Base-by-base conservation (phyloP, 2,113 vertebrate genomes). In the Podiceps cristatus region DNA sequence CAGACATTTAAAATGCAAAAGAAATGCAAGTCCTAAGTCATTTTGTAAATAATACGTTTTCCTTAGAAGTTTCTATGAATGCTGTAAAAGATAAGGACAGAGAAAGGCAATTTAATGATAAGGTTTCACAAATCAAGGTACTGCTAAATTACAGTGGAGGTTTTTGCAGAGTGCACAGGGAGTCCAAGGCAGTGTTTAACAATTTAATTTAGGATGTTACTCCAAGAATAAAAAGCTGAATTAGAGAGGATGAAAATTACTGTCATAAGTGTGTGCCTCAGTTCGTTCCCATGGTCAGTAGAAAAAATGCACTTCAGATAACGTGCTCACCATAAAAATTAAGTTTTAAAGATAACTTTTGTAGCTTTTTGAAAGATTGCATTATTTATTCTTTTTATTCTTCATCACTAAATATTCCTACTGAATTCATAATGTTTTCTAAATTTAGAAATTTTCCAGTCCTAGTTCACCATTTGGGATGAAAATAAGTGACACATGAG, bases 91-190 rank as follows among this genome's bases (percentile, higher is more conserved):
- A 59, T 91, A 89, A 93, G 64, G n/a, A 68, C 19, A 68, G 80
- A 68, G 68, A 77, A 88, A 87, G 52, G 20, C 69, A 85, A 73
- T 88, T 64, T 93, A 91, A 90, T 94, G 49, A 75, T 72, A 93
- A 69, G 62, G 49, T 93, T 90, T 95, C 44, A 85, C 11, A 73
- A 73, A 64, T 86, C 27, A 52, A 68, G 40, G 10, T 78, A 50
- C 74, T 82, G 10, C 60, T 85, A 71, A 93, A 93, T 94, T 93
- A 87, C 23, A 88, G 62, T 71, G 59, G 49, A 82, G 47, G 9
- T 75, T 87, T 91, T 87, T 85, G 13, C 44, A 28, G 45, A 58
- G 27, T 42, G 35, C 64, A 27, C 19, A 44, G 53, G 20, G 18
- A 89, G 27, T 81, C 72, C 56, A 84, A 64, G 62, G 45, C 50